These are phyloP conservation scores for Hetaerina titia DNA, from an alignment of 2,888 invertebrate species.

Conservation along the genomic window DNA sequence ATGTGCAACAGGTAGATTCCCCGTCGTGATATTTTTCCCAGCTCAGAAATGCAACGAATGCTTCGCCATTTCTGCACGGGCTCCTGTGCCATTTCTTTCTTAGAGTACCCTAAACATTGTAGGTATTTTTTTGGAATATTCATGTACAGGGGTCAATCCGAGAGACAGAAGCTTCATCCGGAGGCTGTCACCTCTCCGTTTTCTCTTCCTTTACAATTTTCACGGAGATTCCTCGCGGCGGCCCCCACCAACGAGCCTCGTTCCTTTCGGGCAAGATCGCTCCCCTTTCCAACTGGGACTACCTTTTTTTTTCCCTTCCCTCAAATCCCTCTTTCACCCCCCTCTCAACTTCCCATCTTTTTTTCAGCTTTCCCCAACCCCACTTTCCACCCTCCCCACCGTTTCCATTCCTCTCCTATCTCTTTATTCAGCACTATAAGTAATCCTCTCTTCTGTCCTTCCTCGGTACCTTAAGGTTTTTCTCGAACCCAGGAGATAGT, in stretches of 20 bases:
- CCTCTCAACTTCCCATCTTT: not conserved
- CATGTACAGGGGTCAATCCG: not conserved
- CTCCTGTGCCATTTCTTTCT: not conserved
- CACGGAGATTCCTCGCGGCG: not conserved
- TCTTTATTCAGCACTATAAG: constrained; percentile 34
- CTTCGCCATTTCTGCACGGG: not conserved
- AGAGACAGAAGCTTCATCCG: not conserved
- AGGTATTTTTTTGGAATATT: not conserved
- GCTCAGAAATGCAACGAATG: not conserved
- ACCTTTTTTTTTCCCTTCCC: not conserved
- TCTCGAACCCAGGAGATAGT: not conserved
- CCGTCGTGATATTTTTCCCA: not conserved
- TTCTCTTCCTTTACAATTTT: constrained; percentile 39
- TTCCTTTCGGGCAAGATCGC: not conserved
- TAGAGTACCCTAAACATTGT: not conserved
- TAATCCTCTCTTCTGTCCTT: constrained; percentile 24
- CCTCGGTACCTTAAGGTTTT: constrained; percentile 11
- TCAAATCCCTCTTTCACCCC: not conserved
- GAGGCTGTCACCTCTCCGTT: constrained; percentile 19
- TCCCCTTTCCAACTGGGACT: not conserved
- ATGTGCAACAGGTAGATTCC: not conserved
- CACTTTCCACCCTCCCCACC: not conserved
- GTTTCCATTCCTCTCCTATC: not conserved
- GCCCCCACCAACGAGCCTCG: not conserved
- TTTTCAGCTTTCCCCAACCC: constrained; percentile 2